Percentiles rank a stretch among this genome's conserved stretches.
Evolutionary conservation across 2,888 invertebrate genomes (phyloP).

Genomic region (Allophyes oxyacanthae): DNA sequence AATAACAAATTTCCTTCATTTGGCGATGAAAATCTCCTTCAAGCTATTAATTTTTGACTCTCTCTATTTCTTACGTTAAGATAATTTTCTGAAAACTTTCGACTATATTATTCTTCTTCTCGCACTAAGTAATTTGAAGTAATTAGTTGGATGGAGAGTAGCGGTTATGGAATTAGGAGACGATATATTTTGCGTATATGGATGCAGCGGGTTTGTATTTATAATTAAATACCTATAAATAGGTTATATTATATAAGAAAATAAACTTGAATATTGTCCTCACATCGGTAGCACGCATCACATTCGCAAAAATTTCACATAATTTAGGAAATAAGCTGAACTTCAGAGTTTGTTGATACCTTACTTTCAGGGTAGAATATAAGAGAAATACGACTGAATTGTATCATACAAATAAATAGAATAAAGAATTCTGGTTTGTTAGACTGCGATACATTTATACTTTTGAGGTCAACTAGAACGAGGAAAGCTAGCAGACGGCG

Average conservation of each 20-base stretch:
- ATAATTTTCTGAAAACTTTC: no score
- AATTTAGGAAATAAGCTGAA: not conserved
- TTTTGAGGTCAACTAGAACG: conserved; percentile 64
- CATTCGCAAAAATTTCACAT: not conserved
- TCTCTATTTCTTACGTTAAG: not conserved
- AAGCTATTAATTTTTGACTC: no score
- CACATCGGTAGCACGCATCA: conserved; percentile 23
- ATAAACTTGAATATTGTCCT: not conserved
- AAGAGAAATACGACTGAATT: no score
- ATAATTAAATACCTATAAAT: conserved; percentile 46
- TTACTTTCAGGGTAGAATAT: no score
- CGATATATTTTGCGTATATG: conserved; percentile 79
- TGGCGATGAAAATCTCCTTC: not conserved
- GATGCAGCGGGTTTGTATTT: conserved; percentile 83
- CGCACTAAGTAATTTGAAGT: conserved; percentile 43
- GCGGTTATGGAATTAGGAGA: conserved; percentile 84
- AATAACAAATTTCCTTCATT: not conserved
- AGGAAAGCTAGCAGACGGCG: conserved; percentile 49
- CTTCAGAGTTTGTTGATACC: not conserved
- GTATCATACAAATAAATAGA: no score
- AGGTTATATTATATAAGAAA: not conserved
- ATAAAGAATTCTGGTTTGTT: no score
- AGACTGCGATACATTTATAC: no score
- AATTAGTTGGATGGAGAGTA: conserved; percentile 69
- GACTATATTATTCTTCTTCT: conserved; percentile 4